Conservation (phyloP, 2,113 vertebrate species). For the Gavialis gangeticus region DNA sequence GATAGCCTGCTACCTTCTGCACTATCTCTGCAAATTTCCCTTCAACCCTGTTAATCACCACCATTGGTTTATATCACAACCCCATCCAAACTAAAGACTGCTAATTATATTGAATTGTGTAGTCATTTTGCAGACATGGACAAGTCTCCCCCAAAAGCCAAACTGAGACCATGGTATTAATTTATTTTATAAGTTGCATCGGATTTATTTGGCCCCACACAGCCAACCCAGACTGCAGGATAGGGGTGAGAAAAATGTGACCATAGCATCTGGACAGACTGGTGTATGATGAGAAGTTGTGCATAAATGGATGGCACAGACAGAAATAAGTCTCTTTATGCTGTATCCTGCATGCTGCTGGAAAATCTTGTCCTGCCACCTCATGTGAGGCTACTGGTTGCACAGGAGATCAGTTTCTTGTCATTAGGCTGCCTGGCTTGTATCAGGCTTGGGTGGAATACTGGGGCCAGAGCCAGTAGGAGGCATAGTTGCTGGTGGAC, state of each 20-base stretch:
- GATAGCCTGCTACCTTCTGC: not conserved
- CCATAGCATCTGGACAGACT: not conserved
- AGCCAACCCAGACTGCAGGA: not conserved
- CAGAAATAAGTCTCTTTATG: not conserved
- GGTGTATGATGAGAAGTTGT: not conserved
- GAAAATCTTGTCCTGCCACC: not conserved
- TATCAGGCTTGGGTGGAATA: not conserved
- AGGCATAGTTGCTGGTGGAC: not conserved
- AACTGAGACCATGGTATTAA: not conserved
- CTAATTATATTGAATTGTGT: not conserved
- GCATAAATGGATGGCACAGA: not conserved
- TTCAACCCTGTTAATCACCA: not conserved
- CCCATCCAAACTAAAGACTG: not conserved
- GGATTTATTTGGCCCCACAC: not conserved
- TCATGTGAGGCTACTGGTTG: not conserved
- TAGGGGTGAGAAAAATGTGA: not conserved
- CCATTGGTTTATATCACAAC: not conserved
- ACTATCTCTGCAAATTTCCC: constrained; percentile 30
- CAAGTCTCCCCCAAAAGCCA: not conserved
- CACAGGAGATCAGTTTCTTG: not conserved
- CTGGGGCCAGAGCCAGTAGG: not conserved
- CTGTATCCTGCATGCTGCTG: not conserved
- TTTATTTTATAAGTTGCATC: not conserved
- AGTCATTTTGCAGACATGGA: not conserved
- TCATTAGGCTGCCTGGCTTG: not conserved